Conservation (phyloP, 37 sponge, comb jelly and placozoan species). For the Ianthella basta region DNA sequence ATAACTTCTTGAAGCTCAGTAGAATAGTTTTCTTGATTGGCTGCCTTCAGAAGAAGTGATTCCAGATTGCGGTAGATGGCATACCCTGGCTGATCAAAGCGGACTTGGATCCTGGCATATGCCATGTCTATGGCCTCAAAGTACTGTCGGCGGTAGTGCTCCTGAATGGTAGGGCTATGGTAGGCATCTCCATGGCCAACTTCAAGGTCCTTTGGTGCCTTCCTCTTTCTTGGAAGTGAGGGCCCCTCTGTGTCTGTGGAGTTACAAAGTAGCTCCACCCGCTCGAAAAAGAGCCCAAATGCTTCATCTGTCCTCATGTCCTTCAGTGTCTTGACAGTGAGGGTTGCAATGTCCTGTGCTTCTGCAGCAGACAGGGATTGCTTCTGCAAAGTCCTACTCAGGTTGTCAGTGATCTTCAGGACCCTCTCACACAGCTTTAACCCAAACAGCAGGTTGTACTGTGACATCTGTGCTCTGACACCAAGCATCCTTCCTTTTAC, state of each 20-base stretch:
- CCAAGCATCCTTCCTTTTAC: constrained; percentile 39
- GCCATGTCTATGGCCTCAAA: constrained; percentile 43
- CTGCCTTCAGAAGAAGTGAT: constrained; percentile 30
- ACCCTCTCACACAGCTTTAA: constrained; percentile 24
- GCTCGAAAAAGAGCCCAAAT: constrained; percentile 34
- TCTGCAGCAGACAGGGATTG: constrained; percentile 57
- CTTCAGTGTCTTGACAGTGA: constrained; percentile 38
- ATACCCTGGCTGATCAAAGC: constrained; percentile 51
- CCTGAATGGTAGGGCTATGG: constrained; percentile 29
- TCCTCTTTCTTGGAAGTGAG: constrained; percentile 48
- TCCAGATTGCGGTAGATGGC: constrained; percentile 26
- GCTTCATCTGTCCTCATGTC: constrained; percentile 45
- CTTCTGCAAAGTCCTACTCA: constrained; percentile 51
- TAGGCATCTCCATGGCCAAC: constrained; percentile 30
- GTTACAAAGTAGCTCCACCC: constrained; percentile 15
- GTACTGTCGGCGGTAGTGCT: constrained; percentile 51
- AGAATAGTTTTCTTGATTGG: constrained; percentile 18
- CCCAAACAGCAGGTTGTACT: constrained; percentile 23
- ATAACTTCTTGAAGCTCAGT: neutral
- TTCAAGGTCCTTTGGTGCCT: constrained; percentile 26
- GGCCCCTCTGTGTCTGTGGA: constrained; percentile 19
- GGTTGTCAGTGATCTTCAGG: constrained; percentile 39
- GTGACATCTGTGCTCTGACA: constrained; percentile 15
- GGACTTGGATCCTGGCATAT: constrained; percentile 1
- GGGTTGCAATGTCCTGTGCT: constrained; percentile 36